Base-by-base conservation (phyloP, 2,888 invertebrate species). In the Acanthosoma haemorrhoidale region DNA sequence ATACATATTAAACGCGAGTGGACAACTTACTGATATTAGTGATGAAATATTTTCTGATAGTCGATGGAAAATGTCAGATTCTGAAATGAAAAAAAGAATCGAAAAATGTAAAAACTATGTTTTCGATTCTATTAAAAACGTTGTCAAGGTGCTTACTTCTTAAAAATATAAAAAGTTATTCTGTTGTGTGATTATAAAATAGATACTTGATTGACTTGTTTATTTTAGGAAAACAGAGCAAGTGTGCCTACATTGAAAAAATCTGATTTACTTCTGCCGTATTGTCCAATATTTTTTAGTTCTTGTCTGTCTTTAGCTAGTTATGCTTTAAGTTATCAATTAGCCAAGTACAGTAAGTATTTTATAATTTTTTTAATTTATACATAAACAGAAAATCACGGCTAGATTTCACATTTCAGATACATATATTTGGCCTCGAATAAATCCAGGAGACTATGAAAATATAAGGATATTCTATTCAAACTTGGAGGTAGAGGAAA, bases 31-130 rank as follows among this genome's bases (percentile, higher is more conserved):
- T 51, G 25, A 51, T n/a, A n/a, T 51, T 25, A 51, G 29, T 25
- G 51, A 51, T 1, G n/a, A 13, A 25, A 25, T 25, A 51, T 51
- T 51, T 51, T 1, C n/a, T 51, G 51, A 51, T 21, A 25, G 1
- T 51, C 51, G 51, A n/a, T 51, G 51, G 51, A 51, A 51, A 4
- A 25, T 25, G n/a, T 21, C 11, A 25, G 51, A 51, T 51, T 25
- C 51, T 51, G 51, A 51, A 4, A 3, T 51, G 2, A 51, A 51
- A 18, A 51, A 25, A n/a, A 25, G 51, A 25, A 13, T 51, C n/a
- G 51, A 51, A 51, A 51, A 29, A 5, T 51, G 51, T 51, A 51
- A 51, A 51, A 21, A n/a, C 21, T 51, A 51, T 51, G n/a, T 51
- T 25, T 51, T 21, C 29, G 25, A 25, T n/a, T 13, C 51, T 2